These are phyloP conservation scores for Cerceris rybyensis DNA, from an alignment of 2,888 invertebrate genomes.

Conservation along the genomic window DNA sequence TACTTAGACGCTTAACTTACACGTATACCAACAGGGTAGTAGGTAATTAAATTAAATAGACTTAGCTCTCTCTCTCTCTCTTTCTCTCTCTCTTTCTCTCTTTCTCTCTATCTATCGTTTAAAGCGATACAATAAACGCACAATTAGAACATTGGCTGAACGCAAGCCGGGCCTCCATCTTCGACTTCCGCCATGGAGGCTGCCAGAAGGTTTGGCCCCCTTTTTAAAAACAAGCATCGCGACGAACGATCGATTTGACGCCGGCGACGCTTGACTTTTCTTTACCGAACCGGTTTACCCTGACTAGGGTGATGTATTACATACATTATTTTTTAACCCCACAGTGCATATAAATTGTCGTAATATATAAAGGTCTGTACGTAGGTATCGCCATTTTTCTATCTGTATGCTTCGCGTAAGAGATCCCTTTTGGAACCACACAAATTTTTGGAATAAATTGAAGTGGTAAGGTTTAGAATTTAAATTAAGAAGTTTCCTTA, in stretches of 20 bases:
- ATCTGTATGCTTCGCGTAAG: no score
- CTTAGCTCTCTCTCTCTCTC: slow-evolving; percentile 25
- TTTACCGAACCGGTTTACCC: slow-evolving; percentile 25
- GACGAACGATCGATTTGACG: slow-evolving; percentile 49
- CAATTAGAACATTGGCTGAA: slow-evolving; percentile 14
- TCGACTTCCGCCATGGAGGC: slow-evolving; percentile 21
- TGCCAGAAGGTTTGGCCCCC: slow-evolving; percentile 24
- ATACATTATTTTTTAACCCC: slow-evolving; percentile 22
- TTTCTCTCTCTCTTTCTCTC: slow-evolving; percentile 8
- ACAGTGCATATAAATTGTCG: slow-evolving; percentile 3
- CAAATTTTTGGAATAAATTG: no score
- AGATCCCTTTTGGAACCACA: no score
- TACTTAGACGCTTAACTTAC: slow-evolving; percentile 67
- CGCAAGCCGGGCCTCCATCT: slow-evolving; percentile 28
- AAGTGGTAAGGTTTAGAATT: no score
- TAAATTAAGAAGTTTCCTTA: no score
- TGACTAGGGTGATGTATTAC: slow-evolving; percentile 4
- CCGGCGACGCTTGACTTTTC: slow-evolving; percentile 25
- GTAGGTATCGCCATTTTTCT: no score
- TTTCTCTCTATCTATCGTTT: slow-evolving; percentile 7
- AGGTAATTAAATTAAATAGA: slow-evolving; percentile 65
- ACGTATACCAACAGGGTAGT: slow-evolving; percentile 51
- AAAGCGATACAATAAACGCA: slow-evolving; percentile 19
- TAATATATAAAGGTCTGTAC: no score
- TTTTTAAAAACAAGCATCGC: slow-evolving; percentile 47